These are phyloP conservation scores for Desmodus rotundus DNA, from an alignment of 2,113 vertebrate species.

Conservation along the genomic window DNA sequence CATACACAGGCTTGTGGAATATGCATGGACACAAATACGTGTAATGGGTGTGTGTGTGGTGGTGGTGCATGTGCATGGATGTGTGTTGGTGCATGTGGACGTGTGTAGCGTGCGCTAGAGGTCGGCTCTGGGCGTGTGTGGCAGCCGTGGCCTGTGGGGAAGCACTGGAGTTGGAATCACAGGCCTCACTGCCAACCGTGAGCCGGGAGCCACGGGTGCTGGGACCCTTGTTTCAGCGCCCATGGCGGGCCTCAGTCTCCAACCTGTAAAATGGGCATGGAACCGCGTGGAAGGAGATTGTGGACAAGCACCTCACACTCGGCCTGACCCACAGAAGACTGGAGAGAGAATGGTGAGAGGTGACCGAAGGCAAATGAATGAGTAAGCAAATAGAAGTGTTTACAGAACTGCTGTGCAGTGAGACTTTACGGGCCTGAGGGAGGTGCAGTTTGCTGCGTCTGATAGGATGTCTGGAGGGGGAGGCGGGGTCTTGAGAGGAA, in stretches of 20 bases:
- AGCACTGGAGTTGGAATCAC: neutral
- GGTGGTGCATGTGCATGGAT: neutral
- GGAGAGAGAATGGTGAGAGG: neutral
- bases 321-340: neutral
- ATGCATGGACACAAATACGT: neutral
- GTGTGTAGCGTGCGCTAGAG: neutral
- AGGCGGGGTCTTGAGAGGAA: neutral
- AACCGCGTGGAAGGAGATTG: neutral
- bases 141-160: neutral
- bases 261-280: conserved; percentile 2
- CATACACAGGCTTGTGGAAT: neutral
- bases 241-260: neutral
- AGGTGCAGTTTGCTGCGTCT: neutral
- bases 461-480: neutral
- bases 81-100: neutral
- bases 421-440: neutral
- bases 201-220: neutral
- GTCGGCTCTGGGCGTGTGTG: neutral
- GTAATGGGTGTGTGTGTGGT: neutral
- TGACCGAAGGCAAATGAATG: neutral
- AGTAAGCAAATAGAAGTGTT: neutral
- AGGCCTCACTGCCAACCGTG: neutral
- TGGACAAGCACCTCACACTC: neutral
- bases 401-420: neutral
- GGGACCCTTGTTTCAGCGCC: neutral